Base-by-base conservation (phyloP, 2,797 vertebrate species). In the Scomberomorus guttatus region DNA sequence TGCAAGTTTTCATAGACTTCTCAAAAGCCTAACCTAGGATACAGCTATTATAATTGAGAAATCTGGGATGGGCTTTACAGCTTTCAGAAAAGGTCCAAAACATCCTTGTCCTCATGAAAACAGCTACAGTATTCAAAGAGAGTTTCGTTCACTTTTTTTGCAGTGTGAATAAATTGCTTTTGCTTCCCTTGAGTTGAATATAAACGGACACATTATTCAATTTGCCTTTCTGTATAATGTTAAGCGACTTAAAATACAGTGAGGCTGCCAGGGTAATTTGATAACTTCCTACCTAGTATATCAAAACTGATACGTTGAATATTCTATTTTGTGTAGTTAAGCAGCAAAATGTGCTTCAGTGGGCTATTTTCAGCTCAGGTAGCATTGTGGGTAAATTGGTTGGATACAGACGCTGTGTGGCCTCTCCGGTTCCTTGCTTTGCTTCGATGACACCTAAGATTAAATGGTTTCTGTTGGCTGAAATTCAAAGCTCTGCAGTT, bases 321-420 rank as follows among this genome's bases (percentile, higher is more conserved):
- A 92, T 92, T 91, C 77, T 66, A 78, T 89, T 92, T 88, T 87
- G 88, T 93, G 80, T 86, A 76, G 83, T 93, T 93, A 91, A 90
- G 89, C 90, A 90, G 88, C 82, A 88, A 89, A 94, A 90, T 89
- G 62, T 89, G 89, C 90, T 83, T 87, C 70, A 63, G 67, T 39
- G 77, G 60, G 91, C 84, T 91, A 67, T 93, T 95, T 94, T 88
- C 82, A 90, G 89, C 87, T 76, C 83, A 79, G 68, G 62, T 80
- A 81, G 80, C 80, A 82, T 91, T 91, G 90, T 85, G 85, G 86
- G 79, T 90, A 93, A 94, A 95, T 94, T 88, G 89, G 87, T 94
- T 93, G 79, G 90, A 91, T 87, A 81, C 83, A 89, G 90, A 77
- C 25, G 76, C 75, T 86, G 89, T 90, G 84, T 86, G 89, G 88